Base-by-base conservation (phyloP, 1,140 invertebrate genomes). In the Portunus trituberculatus region DNA sequence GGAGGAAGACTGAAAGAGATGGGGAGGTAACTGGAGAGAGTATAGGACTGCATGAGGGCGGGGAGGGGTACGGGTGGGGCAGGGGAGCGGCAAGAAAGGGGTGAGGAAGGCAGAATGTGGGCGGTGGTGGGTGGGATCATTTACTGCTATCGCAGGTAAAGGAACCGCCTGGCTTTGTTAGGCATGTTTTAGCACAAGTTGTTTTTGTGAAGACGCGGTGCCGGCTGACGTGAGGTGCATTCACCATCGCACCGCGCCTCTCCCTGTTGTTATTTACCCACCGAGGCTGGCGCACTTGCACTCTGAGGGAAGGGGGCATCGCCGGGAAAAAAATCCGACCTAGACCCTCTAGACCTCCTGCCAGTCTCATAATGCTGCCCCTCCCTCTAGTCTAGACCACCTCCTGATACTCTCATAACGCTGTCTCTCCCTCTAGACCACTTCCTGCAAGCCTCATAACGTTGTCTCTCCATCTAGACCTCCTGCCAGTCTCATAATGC, bases 151-250 rank as follows among this genome's bases (percentile, higher is more conserved):
- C 6, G 0, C 67, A 76, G 67, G n/a, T 76, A 25, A 76, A 76
- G 67, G 67, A n/a, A 76, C 67, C 67, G 67, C 67, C 67, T 76
- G 20, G 67, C 67, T 76, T 76, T 76, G 67, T 76, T n/a, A 76
- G 67, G 20, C 67, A 25, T n/a, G 67, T 76, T 76, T 76, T 76
- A 76, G 67, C 67, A 76, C 10, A 76, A 76, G 67, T 20, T 7
- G 67, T n/a, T 76, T n/a, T 76, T 76, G 20, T 76, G 67, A 7
- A 1, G 67, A n/a, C 6, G 67, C 12, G 67, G 67, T 25, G 20
- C 20, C n/a, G 67, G 67, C n/a, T 76, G 67, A 76, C 67, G 67
- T 76, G 67, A 76, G 67, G 67, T 25, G 67, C 67, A 76, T 76
- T 25, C 67, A 25, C 10, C 67, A 76, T 2, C 6, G n/a, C 67